Conservation (phyloP, 1,140 invertebrate species). For the Magallana ariakensis region DNA sequence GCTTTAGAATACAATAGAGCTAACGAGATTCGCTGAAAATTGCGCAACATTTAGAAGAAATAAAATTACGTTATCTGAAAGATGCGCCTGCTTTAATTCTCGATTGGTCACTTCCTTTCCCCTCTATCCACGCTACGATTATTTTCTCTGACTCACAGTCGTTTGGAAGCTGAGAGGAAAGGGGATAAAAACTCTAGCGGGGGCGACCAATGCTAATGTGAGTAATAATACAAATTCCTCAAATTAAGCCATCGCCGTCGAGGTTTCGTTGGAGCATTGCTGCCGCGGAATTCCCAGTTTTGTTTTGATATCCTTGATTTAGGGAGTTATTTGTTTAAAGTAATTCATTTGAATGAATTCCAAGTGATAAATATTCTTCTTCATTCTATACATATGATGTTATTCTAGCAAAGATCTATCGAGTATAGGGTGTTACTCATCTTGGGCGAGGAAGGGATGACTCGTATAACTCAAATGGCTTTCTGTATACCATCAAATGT, state of each 20-base stretch:
- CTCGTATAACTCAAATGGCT: not conserved
- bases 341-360: conserved; percentile 34
- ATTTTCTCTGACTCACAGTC: conserved; percentile 23
- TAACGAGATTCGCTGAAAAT: too few species aligned
- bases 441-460: not conserved
- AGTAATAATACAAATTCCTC: conserved; percentile 29
- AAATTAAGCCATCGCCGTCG: not conserved
- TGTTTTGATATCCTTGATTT: conserved; percentile 32
- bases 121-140: not conserved
- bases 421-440: not conserved
- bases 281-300: conserved; percentile 2
- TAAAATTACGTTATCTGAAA: not conserved
- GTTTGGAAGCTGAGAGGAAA: not conserved
- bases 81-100: not conserved
- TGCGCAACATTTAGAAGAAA: not conserved
- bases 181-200: not conserved
- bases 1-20: too few species aligned
- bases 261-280: not conserved
- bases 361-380: conserved; percentile 21
- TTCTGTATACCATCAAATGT: not conserved
- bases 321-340: conserved; percentile 30
- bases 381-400: not conserved
- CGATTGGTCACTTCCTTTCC: conserved; percentile 24
- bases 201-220: conserved; percentile 5
- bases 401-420: conserved; percentile 25